Conservation (phyloP, 2,113 vertebrate species). For the Laticauda colubrina region DNA sequence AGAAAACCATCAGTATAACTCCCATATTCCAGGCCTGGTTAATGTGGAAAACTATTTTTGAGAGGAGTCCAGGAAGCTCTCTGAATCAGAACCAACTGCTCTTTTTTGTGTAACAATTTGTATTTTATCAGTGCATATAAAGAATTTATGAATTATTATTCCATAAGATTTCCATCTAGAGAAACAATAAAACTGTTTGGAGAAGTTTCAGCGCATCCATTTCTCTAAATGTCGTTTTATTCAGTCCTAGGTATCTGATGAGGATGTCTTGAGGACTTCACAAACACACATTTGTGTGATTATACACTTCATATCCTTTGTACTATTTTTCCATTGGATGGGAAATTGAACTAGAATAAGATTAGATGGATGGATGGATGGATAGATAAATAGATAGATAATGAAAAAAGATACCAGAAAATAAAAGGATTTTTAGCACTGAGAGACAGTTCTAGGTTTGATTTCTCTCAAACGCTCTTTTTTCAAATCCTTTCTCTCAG, state of each 20-base stretch:
- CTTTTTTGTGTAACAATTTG: not conserved
- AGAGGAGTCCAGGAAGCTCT: not conserved
- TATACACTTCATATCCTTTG: not conserved
- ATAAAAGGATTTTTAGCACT: not conserved
- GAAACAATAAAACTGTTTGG: not conserved
- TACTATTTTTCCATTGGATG: not conserved
- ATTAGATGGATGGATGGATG: not conserved
- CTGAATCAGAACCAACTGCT: not conserved
- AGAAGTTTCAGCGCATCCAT: not conserved
- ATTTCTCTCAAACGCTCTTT: constrained; percentile 23
- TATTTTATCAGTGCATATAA: not conserved
- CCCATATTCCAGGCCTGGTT: not conserved
- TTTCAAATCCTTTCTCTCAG: constrained; percentile 21
- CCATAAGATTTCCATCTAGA: not conserved
- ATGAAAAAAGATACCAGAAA: not conserved
- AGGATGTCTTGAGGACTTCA: not conserved
- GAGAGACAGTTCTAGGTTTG: constrained; percentile 46
- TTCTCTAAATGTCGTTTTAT: not conserved
- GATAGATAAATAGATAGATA: not conserved
- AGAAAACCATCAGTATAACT: not conserved
- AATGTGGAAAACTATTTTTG: not conserved
- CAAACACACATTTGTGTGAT: not conserved
- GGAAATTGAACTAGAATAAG: not conserved
- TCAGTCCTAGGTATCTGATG: not conserved
- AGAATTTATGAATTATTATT: not conserved